Conservation (phyloP, 2,888 invertebrate genomes). For the Malacosoma neustria region DNA sequence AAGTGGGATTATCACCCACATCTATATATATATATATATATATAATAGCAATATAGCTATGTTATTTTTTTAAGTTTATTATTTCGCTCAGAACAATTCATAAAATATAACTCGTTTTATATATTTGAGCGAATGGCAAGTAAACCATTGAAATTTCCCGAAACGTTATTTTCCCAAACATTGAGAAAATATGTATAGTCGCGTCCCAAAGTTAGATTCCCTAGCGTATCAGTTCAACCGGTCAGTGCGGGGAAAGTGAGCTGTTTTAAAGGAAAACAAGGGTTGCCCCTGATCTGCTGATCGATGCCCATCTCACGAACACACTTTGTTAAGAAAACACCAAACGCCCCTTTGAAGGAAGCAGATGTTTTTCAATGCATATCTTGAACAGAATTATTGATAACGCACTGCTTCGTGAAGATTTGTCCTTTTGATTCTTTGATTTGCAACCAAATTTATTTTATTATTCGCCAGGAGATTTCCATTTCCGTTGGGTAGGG, state of each 20-base stretch:
- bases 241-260: conserved; percentile 53
- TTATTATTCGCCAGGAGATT: background rate
- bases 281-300: conserved; percentile 49
- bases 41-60: background rate
- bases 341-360: conserved; percentile 55
- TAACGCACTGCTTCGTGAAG: conserved; percentile 34
- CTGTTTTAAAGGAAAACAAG: conserved; percentile 66
- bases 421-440: conserved; percentile 36
- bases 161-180: conserved; percentile 4
- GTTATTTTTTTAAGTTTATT: background rate
- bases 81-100: background rate
- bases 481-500: background rate
- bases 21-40: background rate
- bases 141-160: conserved; percentile 3
- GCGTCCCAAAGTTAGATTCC: conserved; percentile 25
- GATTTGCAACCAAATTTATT: conserved; percentile 8
- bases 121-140: background rate
- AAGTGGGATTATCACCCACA: background rate
- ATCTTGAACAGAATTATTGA: conserved; percentile 64
- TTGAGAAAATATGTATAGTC: conserved; percentile 2
- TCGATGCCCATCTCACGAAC: conserved; percentile 58
- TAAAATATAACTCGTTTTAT: background rate
- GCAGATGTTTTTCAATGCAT: conserved; percentile 65
- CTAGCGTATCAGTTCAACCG: conserved; percentile 32
- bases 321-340: conserved; percentile 71